Base-by-base conservation (phyloP, 2,888 invertebrate genomes). In the Leptopterna dolabrata region DNA sequence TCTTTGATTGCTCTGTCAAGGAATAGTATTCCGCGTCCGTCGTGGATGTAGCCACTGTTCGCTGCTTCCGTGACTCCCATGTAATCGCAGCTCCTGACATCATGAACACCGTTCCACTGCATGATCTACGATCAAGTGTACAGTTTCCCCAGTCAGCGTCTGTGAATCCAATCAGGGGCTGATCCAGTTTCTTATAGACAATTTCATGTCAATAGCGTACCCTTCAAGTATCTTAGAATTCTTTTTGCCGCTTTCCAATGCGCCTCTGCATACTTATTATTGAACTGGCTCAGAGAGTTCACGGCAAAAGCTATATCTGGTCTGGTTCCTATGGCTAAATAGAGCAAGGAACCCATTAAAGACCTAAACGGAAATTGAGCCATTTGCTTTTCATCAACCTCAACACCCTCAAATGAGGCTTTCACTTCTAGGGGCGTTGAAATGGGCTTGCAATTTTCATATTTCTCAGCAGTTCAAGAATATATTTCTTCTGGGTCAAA, bases 401-500 rank as follows among this genome's bases (percentile, higher is more conserved):
- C 24, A 51, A 51, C 51, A 51, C n/a, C 16, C 14, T 81, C 47
- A 16, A 83, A 83, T 43, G 73, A 29, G 11, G 27, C 19, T 30
- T 71, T 45, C 13, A 30, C 16, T 83, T 83, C 83, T 16, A 81
- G 41, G 19, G 83, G 83, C 27, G 70, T 87, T 80, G 45, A 70
- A 24, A 63, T 63, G 24, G 83, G 29, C 47, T 89, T 89, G 16
- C 87, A 80, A 63, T 88, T 89, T 16, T 76, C 41, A 78, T 83
- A 89, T 87, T 89, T 30, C 83, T 24, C 24, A 90, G 45, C 16
- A 89, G 41, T 29, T 89, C 80, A 29, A 80, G 9, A 24, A 84
- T 80, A 80, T 88, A 90, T 24, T 78, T 86, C 80, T 84, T 81
- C 70, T 89, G 89, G 51, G 47, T 73, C n/a, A 89, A 70, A 30